These are phyloP conservation scores for Syritta pipiens DNA, from an alignment of 2,888 invertebrate genomes.

Conservation along the genomic window DNA sequence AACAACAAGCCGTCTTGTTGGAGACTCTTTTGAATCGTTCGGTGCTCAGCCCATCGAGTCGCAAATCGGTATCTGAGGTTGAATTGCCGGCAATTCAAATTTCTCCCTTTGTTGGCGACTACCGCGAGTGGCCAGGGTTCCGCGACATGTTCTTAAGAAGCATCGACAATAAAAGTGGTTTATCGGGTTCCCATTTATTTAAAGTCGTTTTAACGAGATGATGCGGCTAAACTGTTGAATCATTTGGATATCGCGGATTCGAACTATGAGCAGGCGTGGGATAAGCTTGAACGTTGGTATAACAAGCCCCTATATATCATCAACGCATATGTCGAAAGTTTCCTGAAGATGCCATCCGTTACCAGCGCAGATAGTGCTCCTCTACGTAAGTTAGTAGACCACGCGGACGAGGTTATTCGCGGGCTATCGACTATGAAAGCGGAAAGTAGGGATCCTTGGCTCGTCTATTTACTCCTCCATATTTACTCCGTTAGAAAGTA, in stretches of 20 bases:
- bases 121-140: slow-evolving; percentile 3
- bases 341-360: not conserved
- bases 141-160: slow-evolving; percentile 3
- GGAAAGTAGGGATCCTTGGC: slow-evolving; percentile 1
- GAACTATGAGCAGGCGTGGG: slow-evolving; percentile 17
- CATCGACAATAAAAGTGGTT: not conserved
- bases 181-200: not conserved
- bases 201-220: not conserved
- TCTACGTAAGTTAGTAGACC: slow-evolving; percentile 3
- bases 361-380: not conserved
- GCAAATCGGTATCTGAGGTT: not conserved
- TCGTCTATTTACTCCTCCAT: not conserved
- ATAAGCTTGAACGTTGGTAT: not conserved
- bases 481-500: not conserved
- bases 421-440: not conserved
- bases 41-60: not conserved
- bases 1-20: not conserved
- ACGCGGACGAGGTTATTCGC: slow-evolving; percentile 14
- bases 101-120: not conserved
- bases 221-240: not conserved
- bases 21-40: not conserved
- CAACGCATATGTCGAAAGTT: not conserved
- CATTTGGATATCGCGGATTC: not conserved
- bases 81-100: not conserved
- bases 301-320: not conserved